phyloP scores from a whole-genome alignment of 2,113 vertebrate genomes.

The Mystacornis crossleyi region DNA sequence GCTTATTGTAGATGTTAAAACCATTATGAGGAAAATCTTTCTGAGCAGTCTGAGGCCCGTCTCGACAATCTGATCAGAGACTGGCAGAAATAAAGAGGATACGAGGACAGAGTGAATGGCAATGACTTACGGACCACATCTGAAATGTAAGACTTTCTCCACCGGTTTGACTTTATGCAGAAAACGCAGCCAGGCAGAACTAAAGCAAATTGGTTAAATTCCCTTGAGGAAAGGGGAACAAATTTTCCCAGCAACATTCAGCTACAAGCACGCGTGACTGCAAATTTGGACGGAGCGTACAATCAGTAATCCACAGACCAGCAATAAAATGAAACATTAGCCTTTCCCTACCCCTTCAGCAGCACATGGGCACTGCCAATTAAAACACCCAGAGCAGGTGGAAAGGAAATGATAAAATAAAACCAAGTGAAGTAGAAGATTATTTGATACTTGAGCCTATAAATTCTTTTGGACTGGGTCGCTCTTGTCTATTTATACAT shows the following conservation, averaged over 20 bases:
- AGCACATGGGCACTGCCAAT: not conserved
- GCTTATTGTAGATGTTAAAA: not conserved
- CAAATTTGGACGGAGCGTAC: constrained; percentile 43
- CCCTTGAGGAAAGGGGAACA: constrained; percentile 69
- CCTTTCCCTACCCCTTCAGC: not conserved
- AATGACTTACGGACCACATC: not conserved
- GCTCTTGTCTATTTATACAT: not conserved
- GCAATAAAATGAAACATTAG: constrained; percentile 62
- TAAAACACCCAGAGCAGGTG: constrained; percentile 27
- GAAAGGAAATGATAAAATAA: constrained; percentile 16
- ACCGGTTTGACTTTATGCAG: constrained; percentile 68
- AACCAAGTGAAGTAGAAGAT: not conserved
- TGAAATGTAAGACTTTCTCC: constrained; percentile 42
- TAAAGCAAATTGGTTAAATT: constrained; percentile 82
- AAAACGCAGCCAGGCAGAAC: constrained; percentile 80
- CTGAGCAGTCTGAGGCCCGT: not conserved
- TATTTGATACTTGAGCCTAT: not conserved
- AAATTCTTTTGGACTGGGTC: not conserved
- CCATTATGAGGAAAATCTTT: not conserved
- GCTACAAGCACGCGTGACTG: constrained; percentile 47
- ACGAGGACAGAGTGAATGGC: not conserved
- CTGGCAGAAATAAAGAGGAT: not conserved
- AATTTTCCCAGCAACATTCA: constrained; percentile 75
- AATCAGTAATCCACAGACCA: constrained; percentile 40
- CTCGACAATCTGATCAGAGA: not conserved